Base-by-base conservation (phyloP, 2,888 invertebrate genomes). In the Acrocera orbiculus region DNA sequence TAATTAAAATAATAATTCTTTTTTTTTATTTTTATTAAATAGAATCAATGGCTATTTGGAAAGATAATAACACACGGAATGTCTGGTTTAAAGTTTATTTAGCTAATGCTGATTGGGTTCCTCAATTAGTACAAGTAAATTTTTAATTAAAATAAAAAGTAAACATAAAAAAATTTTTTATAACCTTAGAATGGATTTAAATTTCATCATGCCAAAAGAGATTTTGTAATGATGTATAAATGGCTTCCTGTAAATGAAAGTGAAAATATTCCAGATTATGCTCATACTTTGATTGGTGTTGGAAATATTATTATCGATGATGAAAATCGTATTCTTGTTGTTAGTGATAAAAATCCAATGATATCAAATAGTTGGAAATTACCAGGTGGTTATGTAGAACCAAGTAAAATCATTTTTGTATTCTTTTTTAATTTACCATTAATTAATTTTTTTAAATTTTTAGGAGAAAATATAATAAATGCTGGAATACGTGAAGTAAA, bases 381-480 rank as follows among this genome's bases (percentile, higher is more conserved):
- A 6, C 92, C 93, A 11, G 92, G 93, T 33, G 92, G 92, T 32
- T 82, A 81, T 61, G 82, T 85, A 13, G 82, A 90, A 55, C 77
- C 76, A 60, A 76, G 83, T 80, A 58, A 49, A 32, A 16, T 30
- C 22, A 14, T 11, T n/a, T n/a, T n/a, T n/a, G n/a, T n/a, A n/a
- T n/a, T n/a, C n/a, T 24, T 10, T 7, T 34, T 16, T 28, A 3
- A 15, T 22, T 11, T 13, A 16, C 25, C 5, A 19, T 13, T 7
- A 7, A 3, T 8, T 16, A 13, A 6, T 22, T 30, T 14, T 20
- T 15, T 23, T 17, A 11, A 16, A 22, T 41, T 57, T 62, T 29
- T 50, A 82, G 83, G 76, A 35, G 92, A 93, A 65, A 73, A 85
- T 50, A 64, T 93, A 26, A 66, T 71, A 37, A 76, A 76, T 46